phyloP scores from a whole-genome alignment of 1,140 invertebrate genomes.

The Campodea augens region DNA sequence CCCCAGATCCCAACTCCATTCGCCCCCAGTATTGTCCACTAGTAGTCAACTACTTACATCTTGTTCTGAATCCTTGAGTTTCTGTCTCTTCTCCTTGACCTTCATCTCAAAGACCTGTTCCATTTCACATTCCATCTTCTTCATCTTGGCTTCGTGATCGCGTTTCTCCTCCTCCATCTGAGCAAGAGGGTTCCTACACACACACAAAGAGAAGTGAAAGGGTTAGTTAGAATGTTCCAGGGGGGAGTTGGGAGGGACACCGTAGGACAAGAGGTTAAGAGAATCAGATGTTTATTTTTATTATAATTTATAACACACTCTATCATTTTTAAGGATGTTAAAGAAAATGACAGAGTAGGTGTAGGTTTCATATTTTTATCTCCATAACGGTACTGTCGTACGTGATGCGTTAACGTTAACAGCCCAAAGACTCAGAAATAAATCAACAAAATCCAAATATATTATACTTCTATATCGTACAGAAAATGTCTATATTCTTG shows the following conservation, averaged over 20 bases:
- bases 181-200: slow-evolving; percentile 75
- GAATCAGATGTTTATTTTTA: background rate
- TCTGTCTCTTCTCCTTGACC: slow-evolving; percentile 81
- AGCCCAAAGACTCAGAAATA: no score
- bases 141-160: slow-evolving; percentile 88
- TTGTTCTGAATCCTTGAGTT: slow-evolving; percentile 76
- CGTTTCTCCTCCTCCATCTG: slow-evolving; percentile 96
- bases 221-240: slow-evolving; percentile 1
- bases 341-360: no score
- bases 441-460: no score
- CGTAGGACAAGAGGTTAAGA: background rate
- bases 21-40: no score
- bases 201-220: background rate
- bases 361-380: no score
- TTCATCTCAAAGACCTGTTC: slow-evolving; percentile 83
- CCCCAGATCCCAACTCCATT: no score
- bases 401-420: no score
- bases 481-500: no score
- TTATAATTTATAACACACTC: no score
- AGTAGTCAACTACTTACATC: slow-evolving; percentile 57
- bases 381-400: no score
- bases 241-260: background rate
- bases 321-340: no score
- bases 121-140: slow-evolving; percentile 90
- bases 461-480: no score